phyloP scores from a whole-genome alignment of 2,888 invertebrate genomes.

The Trimorus sp. region DNA sequence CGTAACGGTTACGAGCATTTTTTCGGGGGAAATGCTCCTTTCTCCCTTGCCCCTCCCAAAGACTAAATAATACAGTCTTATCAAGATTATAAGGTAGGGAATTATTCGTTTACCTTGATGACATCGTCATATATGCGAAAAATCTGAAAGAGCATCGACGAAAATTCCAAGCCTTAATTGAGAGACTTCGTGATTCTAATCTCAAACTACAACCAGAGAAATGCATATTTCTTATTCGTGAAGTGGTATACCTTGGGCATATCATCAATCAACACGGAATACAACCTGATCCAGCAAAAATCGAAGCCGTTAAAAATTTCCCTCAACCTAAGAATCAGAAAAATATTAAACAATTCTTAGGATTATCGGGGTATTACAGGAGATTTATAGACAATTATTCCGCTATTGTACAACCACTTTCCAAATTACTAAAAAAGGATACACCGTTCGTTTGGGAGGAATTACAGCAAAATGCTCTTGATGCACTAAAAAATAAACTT shows the following conservation, averaged over 20 bases:
- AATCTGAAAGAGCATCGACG: slow-evolving; percentile 46
- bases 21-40: too few species aligned
- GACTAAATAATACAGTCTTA: slow-evolving; percentile 73
- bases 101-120: slow-evolving; percentile 65
- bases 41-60: slow-evolving; percentile 72
- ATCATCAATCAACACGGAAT: slow-evolving; percentile 70
- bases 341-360: too few species aligned
- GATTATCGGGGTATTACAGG: neutral
- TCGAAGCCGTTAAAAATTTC: slow-evolving; percentile 23
- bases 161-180: slow-evolving; percentile 53
- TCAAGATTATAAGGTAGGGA: slow-evolving; percentile 67
- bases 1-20: too few species aligned
- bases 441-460: neutral
- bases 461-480: neutral
- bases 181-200: slow-evolving; percentile 54
- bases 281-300: slow-evolving; percentile 34
- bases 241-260: slow-evolving; percentile 50
- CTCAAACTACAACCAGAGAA: slow-evolving; percentile 66
- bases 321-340: neutral
- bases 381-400: neutral
- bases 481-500: too few species aligned
- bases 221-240: slow-evolving; percentile 69
- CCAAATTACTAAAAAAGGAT: neutral
- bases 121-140: slow-evolving; percentile 56
- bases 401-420: neutral